A percentile compares a stretch with the other conserved stretches of the same genome.
Evolutionary conservation across 2,888 invertebrate species (phyloP).

Genomic region (Erebia palarica): DNA sequence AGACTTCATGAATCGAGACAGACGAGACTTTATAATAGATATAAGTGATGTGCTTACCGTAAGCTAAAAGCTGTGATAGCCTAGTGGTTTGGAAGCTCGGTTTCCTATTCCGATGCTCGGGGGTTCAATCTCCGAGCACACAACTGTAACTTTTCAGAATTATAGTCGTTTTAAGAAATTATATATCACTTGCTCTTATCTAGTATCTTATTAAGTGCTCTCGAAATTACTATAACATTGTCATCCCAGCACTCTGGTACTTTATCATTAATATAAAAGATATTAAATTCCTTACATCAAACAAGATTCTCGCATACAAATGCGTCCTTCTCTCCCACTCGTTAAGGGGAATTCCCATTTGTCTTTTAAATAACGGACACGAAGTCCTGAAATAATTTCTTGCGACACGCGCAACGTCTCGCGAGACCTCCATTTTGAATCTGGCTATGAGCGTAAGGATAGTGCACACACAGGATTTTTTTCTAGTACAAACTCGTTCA

Average conservation of each 20-base stretch:
- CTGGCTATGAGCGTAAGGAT: not conserved
- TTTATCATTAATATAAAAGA: conserved; percentile 3
- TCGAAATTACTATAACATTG: too few species aligned
- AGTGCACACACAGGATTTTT: not conserved
- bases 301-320: conserved; percentile 17
- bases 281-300: conserved; percentile 8
- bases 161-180: too few species aligned
- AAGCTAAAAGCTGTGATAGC: too few species aligned
- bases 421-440: conserved; percentile 25
- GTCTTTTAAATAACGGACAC: conserved; percentile 36
- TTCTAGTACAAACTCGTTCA: not conserved
- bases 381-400: conserved; percentile 40
- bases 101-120: too few species aligned
- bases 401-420: conserved; percentile 32
- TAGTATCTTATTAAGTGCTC: too few species aligned
- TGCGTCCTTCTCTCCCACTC: conserved; percentile 1
- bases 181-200: too few species aligned
- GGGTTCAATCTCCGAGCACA: too few species aligned
- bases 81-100: too few species aligned
- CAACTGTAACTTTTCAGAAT: too few species aligned
- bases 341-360: conserved; percentile 39
- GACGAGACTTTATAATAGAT: too few species aligned
- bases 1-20: not conserved
- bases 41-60: too few species aligned
- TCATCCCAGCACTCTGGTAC: too few species aligned